A percentile compares a stretch with the other conserved stretches of the same genome.
phyloP scores from a whole-genome alignment of 2,797 vertebrate species.

The Tachyglossus aculeatus region DNA sequence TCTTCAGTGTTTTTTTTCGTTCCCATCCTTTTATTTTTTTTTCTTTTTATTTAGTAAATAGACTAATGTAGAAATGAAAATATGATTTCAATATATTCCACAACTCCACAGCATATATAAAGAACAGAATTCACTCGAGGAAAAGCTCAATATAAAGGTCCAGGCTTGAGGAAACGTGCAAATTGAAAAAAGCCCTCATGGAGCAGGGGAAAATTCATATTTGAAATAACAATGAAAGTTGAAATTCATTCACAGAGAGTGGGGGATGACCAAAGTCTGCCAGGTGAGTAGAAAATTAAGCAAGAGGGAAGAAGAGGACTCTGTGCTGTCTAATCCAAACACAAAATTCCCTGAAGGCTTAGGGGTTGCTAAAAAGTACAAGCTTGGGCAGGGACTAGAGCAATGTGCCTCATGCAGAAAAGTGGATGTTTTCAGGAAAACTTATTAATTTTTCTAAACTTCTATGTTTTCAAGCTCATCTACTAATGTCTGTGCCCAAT shows the following conservation, averaged over 20 bases:
- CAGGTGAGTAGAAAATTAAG: background rate
- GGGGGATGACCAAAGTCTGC: background rate
- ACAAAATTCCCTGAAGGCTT: background rate
- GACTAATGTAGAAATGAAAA: no score
- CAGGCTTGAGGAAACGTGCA: background rate
- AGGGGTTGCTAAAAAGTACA: background rate
- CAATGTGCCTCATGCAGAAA: background rate
- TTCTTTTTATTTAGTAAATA: background rate
- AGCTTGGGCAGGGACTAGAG: background rate
- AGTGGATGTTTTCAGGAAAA: background rate
- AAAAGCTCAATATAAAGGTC: slow-evolving; percentile 21
- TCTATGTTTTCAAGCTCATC: background rate
- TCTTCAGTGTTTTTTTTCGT: background rate
- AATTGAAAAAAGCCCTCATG: background rate
- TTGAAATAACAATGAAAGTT: slow-evolving; percentile 11
- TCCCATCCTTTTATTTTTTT: background rate
- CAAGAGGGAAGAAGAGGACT: background rate
- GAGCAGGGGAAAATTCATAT: background rate
- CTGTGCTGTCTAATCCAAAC: background rate
- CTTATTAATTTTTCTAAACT: background rate
- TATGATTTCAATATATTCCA: background rate
- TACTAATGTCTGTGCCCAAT: background rate
- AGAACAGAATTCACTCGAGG: background rate
- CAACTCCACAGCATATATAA: background rate
- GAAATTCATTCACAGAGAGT: background rate